phyloP scores from a whole-genome alignment of 2,888 invertebrate genomes.

The Erpobdella octoculata region DNA sequence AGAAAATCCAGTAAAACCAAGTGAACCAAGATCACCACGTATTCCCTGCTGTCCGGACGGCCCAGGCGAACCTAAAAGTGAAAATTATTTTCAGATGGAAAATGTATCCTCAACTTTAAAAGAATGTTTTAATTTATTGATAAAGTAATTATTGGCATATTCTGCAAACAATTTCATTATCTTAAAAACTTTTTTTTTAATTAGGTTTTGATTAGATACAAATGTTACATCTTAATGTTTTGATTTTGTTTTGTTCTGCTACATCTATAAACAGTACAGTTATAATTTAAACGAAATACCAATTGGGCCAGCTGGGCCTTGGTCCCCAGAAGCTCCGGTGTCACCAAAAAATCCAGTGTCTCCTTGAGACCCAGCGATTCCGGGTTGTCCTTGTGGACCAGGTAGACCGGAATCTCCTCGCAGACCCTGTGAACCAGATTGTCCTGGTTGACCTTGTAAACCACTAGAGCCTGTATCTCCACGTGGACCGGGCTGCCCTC shows the following conservation, averaged over 20 bases:
- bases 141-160: no score
- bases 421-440: conserved; percentile 1
- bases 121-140: no score
- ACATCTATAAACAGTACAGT: no score
- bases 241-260: no score
- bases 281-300: no score
- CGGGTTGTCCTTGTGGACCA: conserved; percentile 1
- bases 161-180: no score
- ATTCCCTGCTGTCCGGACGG: conserved; percentile 39
- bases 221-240: no score
- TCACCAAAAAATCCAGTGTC: conserved; percentile 4
- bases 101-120: no score
- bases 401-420: not conserved
- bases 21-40: conserved; percentile 41
- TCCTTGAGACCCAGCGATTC: not conserved
- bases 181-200: no score
- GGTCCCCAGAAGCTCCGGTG: not conserved
- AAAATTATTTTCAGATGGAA: no score
- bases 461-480: conserved; percentile 29
- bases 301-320: not conserved
- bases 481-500: conserved; percentile 27
- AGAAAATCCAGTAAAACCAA: conserved; percentile 23
- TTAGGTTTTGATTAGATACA: no score
- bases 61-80: conserved; percentile 35
- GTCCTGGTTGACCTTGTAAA: not conserved